A percentile compares a stretch with the other conserved stretches of the same genome.
Evolutionary conservation across 2,113 vertebrate genomes (phyloP).

Genomic region (Amblyopsis rosae): DNA sequence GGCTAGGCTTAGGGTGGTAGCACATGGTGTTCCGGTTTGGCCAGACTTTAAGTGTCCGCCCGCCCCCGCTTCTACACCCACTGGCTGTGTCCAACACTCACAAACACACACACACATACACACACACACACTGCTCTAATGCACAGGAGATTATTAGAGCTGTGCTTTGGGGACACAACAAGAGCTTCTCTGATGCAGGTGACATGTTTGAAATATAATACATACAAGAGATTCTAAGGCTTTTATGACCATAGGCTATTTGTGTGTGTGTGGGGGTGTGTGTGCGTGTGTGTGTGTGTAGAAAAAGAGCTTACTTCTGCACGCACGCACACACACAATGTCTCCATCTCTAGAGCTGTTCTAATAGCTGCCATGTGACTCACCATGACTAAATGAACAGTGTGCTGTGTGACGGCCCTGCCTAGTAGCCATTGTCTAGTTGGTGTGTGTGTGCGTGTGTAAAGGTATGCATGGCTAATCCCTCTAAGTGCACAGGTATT

Average conservation of each 20-base stretch:
- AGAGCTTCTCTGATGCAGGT: background rate
- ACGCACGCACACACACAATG: conserved; percentile 5
- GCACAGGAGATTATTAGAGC: conserved; percentile 16
- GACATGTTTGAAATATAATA: conserved; percentile 32
- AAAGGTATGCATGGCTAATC: conserved; percentile 27
- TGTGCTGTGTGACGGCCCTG: conserved; percentile 1
- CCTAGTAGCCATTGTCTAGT: conserved; percentile 23
- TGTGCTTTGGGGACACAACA: conserved; percentile 11
- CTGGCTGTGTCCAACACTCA: no score
- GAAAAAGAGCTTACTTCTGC: conserved; percentile 17
- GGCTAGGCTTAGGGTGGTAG: conserved; percentile 16
- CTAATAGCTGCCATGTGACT: conserved; percentile 50
- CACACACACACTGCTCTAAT: conserved; percentile 42
- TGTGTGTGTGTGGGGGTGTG: background rate
- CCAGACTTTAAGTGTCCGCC: background rate
- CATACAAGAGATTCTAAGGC: conserved; percentile 12
- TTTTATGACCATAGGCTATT: background rate
- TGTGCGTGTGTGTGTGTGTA: background rate
- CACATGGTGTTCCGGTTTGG: conserved; percentile 37
- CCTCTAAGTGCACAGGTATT: conserved; percentile 60
- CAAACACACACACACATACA: conserved; percentile 37
- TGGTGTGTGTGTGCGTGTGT: conserved; percentile 14
- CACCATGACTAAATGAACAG: conserved; percentile 38
- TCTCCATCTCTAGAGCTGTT: background rate
- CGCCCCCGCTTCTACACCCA: background rate